Conservation (phyloP, 2,113 vertebrate species). For the Struthio camelus region DNA sequence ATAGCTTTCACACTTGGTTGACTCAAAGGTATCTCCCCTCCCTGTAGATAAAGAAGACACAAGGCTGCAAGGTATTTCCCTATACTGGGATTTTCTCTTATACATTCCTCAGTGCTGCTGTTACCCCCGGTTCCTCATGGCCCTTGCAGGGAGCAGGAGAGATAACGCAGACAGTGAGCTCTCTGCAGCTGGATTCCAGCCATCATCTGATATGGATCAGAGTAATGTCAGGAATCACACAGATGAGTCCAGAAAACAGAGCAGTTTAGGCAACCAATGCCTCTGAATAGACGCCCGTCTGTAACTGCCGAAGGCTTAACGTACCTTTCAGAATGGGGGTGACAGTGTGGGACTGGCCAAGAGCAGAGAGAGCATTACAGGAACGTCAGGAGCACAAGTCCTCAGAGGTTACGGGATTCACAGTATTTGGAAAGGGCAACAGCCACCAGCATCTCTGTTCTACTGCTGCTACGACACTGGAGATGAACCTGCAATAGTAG, state of each 20-base stretch:
- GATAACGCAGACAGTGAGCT: not conserved
- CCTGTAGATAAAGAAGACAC: not conserved
- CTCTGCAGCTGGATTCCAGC: not conserved
- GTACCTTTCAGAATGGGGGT: not conserved
- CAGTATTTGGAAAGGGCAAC: not conserved
- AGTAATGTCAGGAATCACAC: not conserved
- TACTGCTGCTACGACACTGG: not conserved
- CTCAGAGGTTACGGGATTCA: not conserved
- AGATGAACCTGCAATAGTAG: not conserved
- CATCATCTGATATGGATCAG: not conserved
- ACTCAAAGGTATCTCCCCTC: not conserved
- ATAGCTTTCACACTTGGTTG: not conserved
- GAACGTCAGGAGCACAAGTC: rapidly evolving
- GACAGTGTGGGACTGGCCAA: not conserved
- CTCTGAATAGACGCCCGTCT: not conserved
- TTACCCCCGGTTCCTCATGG: not conserved
- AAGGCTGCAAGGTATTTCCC: not conserved
- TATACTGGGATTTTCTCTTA: not conserved
- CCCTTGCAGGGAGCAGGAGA: not conserved
- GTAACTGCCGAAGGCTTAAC: not conserved
- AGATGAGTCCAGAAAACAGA: not conserved
- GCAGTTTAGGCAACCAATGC: not conserved
- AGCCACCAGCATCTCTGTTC: not conserved
- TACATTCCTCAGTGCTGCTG: not conserved
- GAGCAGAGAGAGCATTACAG: not conserved